These are phyloP conservation scores for Perdix hodgsoniae DNA, from an alignment of 2,797 vertebrate species.

Conservation along the genomic window DNA sequence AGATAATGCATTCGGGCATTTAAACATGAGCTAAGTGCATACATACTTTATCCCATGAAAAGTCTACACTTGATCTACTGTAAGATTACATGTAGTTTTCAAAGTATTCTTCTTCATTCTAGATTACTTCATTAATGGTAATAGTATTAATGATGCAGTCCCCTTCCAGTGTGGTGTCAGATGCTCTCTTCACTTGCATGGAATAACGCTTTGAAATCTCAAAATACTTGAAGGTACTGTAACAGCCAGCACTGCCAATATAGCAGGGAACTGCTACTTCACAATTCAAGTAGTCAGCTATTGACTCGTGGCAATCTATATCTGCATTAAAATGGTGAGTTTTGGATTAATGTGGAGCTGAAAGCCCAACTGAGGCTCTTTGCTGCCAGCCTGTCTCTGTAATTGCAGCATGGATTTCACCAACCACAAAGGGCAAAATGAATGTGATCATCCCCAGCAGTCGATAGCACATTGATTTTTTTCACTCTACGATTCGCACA, in stretches of 20 bases:
- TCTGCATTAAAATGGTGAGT: slow-evolving; percentile 87
- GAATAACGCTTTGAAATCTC: slow-evolving; percentile 78
- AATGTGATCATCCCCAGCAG: slow-evolving; percentile 85
- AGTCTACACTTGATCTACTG: slow-evolving; percentile 1
- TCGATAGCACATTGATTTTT: slow-evolving; percentile 86
- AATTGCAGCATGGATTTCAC: slow-evolving; percentile 88
- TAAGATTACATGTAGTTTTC: neutral
- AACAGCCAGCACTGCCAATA: slow-evolving; percentile 78
- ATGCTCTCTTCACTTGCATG: slow-evolving; percentile 58
- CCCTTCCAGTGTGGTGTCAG: slow-evolving; percentile 46
- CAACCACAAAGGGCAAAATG: slow-evolving; percentile 89
- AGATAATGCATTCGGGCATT: neutral
- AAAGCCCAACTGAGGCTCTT: slow-evolving; percentile 85
- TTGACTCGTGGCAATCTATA: slow-evolving; percentile 87
- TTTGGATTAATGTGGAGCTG: slow-evolving; percentile 87
- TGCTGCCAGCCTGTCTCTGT: slow-evolving; percentile 86
- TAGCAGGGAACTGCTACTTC: slow-evolving; percentile 77
- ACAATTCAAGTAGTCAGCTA: slow-evolving; percentile 86
- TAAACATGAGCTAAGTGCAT: neutral
- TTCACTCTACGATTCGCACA: slow-evolving; percentile 82
- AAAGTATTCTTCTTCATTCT: slow-evolving; percentile 28
- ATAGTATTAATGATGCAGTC: slow-evolving; percentile 32
- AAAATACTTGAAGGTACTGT: slow-evolving; percentile 77
- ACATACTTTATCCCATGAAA: neutral
- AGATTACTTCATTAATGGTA: slow-evolving; percentile 42